Conservation (phyloP, 2,888 invertebrate genomes). For the Platycheirus rosarum region DNA sequence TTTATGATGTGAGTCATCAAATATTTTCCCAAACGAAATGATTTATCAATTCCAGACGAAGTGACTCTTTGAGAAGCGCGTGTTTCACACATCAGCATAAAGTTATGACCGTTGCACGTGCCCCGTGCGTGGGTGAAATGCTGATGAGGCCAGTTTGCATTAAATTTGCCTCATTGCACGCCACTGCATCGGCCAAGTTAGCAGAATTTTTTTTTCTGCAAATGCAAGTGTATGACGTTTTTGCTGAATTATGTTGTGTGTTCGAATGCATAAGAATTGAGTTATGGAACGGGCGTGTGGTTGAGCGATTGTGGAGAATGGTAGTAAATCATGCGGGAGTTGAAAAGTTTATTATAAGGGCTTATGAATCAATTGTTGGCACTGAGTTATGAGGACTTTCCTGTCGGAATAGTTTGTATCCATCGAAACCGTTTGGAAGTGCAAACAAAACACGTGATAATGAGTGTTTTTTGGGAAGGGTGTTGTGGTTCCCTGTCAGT, state of each 20-base stretch:
- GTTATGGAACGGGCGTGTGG: conserved; percentile 43
- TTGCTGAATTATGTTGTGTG: conserved; percentile 40
- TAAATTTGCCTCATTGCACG: conserved; percentile 36
- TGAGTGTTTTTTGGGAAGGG: no score
- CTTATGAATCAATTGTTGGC: conserved; percentile 63
- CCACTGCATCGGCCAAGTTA: not conserved
- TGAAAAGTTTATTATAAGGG: conserved; percentile 42
- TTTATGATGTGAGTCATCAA: conserved; percentile 40
- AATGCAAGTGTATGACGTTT: conserved; percentile 68
- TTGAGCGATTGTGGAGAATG: conserved; percentile 62
- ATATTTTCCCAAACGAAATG: conserved; percentile 13
- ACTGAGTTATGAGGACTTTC: conserved; percentile 52
- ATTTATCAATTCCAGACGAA: conserved; percentile 50
- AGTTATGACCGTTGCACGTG: conserved; percentile 54
- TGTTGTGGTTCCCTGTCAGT: no score
- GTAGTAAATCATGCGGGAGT: conserved; percentile 71
- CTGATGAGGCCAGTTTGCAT: conserved; percentile 53
- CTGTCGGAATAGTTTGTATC: conserved; percentile 18
- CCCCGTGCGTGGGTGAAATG: conserved; percentile 60
- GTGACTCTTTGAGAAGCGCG: conserved; percentile 42
- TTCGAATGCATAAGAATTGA: conserved; percentile 64
- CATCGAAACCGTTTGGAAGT: conserved; percentile 44
- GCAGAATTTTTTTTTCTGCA: conserved; percentile 58
- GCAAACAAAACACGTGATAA: no score
- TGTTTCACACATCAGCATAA: conserved; percentile 11